These are phyloP conservation scores for Drosophila orosa DNA, from an alignment of 1,140 invertebrate genomes.

Conservation along the genomic window DNA sequence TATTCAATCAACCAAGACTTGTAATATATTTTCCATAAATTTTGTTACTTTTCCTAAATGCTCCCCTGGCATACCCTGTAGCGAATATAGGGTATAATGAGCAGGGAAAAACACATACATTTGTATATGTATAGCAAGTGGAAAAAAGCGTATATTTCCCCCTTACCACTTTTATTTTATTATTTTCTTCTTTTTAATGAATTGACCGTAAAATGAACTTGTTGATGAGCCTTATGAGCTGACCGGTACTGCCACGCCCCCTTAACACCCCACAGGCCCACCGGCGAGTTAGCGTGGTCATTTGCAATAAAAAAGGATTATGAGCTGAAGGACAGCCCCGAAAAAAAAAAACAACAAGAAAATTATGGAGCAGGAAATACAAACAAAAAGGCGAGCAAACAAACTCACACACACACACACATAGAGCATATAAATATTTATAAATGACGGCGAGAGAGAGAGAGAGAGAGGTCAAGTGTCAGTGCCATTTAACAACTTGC, in stretches of 20 bases:
- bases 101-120: not conserved
- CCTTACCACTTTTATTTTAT: constrained; percentile 14
- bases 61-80: not conserved
- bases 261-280: not conserved
- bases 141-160: constrained; percentile 24
- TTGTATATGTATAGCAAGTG: constrained; percentile 32
- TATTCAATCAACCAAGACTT: too few relatives aligned
- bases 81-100: constrained; percentile 13
- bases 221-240: constrained; percentile 82
- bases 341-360: constrained; percentile 48
- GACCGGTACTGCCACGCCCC: constrained; percentile 40
- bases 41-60: too few relatives aligned
- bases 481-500: constrained; percentile 79
- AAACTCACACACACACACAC: constrained; percentile 9
- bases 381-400: constrained; percentile 25
- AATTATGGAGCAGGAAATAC: constrained; percentile 39
- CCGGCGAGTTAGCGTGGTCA: constrained; percentile 78
- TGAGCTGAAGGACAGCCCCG: constrained; percentile 70
- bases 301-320: constrained; percentile 82
- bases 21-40: too few relatives aligned
- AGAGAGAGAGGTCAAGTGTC: constrained; percentile 57
- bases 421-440: constrained; percentile 73
- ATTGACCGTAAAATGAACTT: constrained; percentile 84
- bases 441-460: constrained; percentile 37
- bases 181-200: constrained; percentile 72